Conservation (phyloP, 2,113 vertebrate genomes). For the Hucho hucho region DNA sequence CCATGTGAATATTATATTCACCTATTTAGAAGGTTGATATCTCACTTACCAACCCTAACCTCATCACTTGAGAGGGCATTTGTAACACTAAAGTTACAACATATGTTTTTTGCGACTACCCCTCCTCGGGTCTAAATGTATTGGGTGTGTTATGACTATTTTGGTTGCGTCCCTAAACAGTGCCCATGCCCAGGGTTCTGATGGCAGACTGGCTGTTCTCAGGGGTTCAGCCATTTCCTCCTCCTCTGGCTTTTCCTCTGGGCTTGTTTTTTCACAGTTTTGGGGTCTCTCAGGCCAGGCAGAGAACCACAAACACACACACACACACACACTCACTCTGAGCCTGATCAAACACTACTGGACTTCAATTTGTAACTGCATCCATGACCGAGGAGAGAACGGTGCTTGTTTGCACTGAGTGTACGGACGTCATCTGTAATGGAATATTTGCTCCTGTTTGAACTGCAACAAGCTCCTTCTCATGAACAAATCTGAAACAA, state of each 20-base stretch:
- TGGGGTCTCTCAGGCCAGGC: not conserved
- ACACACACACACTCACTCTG: not conserved
- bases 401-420: not conserved
- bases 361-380: not conserved
- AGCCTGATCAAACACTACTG: not conserved
- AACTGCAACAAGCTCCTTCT: slow-evolving; percentile 42
- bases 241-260: not conserved
- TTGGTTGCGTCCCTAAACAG: not conserved
- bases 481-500: slow-evolving; percentile 50
- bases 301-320: not conserved
- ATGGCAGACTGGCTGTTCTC: not conserved
- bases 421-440: slow-evolving; percentile 31
- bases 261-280: not conserved
- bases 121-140: not conserved
- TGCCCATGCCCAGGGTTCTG: slow-evolving; percentile 2
- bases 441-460: slow-evolving; percentile 35
- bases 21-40: no score
- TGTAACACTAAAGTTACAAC: no score
- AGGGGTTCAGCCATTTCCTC: not conserved
- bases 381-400: no score
- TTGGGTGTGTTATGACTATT: not conserved
- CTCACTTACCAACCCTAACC: no score
- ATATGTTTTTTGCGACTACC: no score
- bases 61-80: no score
- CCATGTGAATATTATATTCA: no score